Evolutionary conservation across 1,140 invertebrate genomes (phyloP).

Genomic region (Panagrolaimus sp.): DNA sequence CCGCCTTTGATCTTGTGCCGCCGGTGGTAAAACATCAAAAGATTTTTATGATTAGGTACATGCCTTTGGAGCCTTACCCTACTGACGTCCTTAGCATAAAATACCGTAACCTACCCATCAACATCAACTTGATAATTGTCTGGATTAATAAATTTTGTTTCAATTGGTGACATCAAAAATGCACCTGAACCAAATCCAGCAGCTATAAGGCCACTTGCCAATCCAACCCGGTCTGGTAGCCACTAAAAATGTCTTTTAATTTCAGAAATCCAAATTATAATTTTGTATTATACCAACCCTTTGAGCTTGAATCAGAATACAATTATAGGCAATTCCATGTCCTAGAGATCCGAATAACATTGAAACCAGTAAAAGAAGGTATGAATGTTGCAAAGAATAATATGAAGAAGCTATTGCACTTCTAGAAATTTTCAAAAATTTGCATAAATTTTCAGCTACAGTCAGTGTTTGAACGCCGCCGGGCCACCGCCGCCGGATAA

Average conservation of each 20-base stretch:
- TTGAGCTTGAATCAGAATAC: slow-evolving; percentile 44
- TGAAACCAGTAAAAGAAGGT: slow-evolving; percentile 33
- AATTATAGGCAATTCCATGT: slow-evolving; percentile 40
- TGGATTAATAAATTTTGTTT: slow-evolving; percentile 45
- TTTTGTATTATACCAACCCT: slow-evolving; percentile 22
- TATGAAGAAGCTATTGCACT: slow-evolving; percentile 35
- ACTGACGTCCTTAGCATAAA: no score
- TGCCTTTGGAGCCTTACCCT: no score
- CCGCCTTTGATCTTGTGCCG: no score
- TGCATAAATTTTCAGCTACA: slow-evolving; percentile 6
- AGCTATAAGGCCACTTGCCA: slow-evolving; percentile 40
- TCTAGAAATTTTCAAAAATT: slow-evolving; percentile 20
- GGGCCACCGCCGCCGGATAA: no score
- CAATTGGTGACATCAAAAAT: slow-evolving; percentile 43
- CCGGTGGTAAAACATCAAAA: no score
- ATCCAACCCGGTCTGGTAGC: slow-evolving; percentile 35
- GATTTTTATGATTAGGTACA: no score
- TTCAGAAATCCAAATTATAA: slow-evolving; percentile 15
- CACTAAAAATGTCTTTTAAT: slow-evolving; percentile 33
- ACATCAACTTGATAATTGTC: slow-evolving; percentile 36
- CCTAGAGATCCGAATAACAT: slow-evolving; percentile 38
- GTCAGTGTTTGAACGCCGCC: no score
- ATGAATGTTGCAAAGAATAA: slow-evolving; percentile 44
- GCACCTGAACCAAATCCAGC: slow-evolving; percentile 44
- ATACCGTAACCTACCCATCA: slow-evolving; percentile 24